phyloP scores from a whole-genome alignment of 2,113 vertebrate species.

The Okapia johnstoni region DNA sequence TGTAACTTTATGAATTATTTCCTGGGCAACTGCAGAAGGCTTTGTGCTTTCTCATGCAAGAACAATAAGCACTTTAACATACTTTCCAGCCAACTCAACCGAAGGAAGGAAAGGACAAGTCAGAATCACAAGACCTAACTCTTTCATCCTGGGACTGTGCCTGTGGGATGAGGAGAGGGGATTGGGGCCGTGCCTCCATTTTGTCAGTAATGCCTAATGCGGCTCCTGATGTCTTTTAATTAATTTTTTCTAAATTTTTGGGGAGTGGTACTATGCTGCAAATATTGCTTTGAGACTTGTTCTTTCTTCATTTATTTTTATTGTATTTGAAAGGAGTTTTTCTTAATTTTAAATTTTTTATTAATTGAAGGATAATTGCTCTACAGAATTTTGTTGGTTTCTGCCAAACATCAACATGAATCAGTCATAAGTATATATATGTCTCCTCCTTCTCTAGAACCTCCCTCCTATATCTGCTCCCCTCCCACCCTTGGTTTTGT shows the following conservation, averaged over 20 bases:
- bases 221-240: neutral
- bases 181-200: too few species aligned
- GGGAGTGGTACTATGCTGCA: neutral
- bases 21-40: too few species aligned
- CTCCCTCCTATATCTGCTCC: neutral
- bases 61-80: too few species aligned
- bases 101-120: too few species aligned
- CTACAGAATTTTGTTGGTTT: neutral
- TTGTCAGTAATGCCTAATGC: too few species aligned
- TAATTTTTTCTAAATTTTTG: neutral
- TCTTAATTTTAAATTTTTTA: neutral
- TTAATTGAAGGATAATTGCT: neutral
- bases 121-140: too few species aligned
- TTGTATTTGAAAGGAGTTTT: neutral
- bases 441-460: neutral
- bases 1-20: too few species aligned
- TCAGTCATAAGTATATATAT: neutral
- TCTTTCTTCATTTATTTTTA: neutral
- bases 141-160: too few species aligned
- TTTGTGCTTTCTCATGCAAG: too few species aligned
- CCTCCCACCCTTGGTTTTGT: neutral
- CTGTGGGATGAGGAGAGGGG: too few species aligned
- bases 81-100: too few species aligned
- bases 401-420: neutral
- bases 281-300: neutral